Conservation (phyloP, 2,113 vertebrate species). For the Natator depressus region DNA sequence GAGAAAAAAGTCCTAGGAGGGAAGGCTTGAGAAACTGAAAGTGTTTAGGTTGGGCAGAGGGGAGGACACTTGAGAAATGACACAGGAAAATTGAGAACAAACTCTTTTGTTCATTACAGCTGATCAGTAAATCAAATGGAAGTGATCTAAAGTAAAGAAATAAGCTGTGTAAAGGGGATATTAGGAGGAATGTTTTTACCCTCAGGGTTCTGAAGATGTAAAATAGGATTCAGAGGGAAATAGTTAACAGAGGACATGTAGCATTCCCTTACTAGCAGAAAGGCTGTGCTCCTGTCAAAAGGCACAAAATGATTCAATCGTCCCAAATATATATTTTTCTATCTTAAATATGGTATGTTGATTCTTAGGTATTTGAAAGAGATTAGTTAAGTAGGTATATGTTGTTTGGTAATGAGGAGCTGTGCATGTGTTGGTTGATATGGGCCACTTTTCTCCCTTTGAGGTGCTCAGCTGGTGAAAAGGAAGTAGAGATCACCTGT, state of each 20-base stretch:
- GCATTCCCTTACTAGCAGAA: neutral
- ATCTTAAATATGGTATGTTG: rapidly evolving
- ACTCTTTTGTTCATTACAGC: neutral
- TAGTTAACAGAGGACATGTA: too few species aligned
- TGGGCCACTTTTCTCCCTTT: neutral
- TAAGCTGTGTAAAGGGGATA: neutral
- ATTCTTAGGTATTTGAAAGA: neutral
- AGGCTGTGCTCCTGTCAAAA: neutral
- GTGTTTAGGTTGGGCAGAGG: neutral
- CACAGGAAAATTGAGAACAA: neutral
- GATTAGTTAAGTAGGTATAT: neutral
- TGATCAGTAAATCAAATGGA: neutral
- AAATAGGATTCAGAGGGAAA: too few species aligned
- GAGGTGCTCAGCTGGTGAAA: neutral
- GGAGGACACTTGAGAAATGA: neutral
- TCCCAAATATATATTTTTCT: neutral
- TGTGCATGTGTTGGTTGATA: neutral
- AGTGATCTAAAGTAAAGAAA: neutral
- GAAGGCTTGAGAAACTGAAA: neutral
- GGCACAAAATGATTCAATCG: rapidly evolving
- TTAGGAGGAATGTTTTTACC: neutral
- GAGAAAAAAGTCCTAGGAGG: neutral
- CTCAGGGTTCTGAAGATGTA: neutral
- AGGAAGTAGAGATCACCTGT: neutral
- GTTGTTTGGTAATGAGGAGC: neutral